These are phyloP conservation scores for Synodontis membranacea DNA, from an alignment of 2,113 vertebrate genomes.

Conservation along the genomic window DNA sequence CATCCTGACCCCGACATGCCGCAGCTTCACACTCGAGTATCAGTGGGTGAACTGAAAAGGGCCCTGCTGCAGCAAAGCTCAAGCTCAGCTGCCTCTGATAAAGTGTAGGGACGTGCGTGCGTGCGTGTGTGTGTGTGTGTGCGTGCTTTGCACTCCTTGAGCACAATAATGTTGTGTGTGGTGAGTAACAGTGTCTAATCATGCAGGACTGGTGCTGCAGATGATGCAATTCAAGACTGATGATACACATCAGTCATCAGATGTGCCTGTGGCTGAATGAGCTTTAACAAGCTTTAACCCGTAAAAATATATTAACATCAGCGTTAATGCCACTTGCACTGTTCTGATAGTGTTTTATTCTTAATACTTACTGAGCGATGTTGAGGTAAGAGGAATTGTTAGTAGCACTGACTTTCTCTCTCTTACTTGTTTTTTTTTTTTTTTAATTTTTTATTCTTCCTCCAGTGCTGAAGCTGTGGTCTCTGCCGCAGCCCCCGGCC, in stretches of 20 bases:
- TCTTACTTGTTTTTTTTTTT: neutral
- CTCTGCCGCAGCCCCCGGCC: conserved; percentile 60
- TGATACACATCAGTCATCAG: conserved; percentile 14
- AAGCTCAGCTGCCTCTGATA: conserved; percentile 59
- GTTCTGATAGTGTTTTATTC: neutral
- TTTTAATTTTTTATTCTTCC: neutral
- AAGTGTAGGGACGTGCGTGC: conserved; percentile 67
- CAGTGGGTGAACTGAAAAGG: conserved; percentile 72
- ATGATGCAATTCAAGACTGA: conserved; percentile 16
- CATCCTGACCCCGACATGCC: conserved; percentile 41
- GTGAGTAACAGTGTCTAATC: conserved; percentile 16
- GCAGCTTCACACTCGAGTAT: conserved; percentile 73
- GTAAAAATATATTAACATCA: conserved; percentile 20
- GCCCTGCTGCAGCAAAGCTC: conserved; percentile 69
- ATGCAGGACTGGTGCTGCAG: neutral
- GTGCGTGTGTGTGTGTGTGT: conserved; percentile 43
- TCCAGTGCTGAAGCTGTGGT: conserved; percentile 50
- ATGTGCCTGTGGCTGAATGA: conserved; percentile 12
- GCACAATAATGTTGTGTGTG: conserved; percentile 8
- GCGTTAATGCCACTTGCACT: conserved; percentile 2
- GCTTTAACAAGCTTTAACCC: conserved; percentile 21
- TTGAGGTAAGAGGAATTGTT: neutral
- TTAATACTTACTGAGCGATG: neutral
- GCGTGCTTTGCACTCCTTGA: conserved; percentile 12
- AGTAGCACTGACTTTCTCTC: neutral